phyloP scores from a whole-genome alignment of 2,797 vertebrate genomes.

The Gephyroberyx darwinii region DNA sequence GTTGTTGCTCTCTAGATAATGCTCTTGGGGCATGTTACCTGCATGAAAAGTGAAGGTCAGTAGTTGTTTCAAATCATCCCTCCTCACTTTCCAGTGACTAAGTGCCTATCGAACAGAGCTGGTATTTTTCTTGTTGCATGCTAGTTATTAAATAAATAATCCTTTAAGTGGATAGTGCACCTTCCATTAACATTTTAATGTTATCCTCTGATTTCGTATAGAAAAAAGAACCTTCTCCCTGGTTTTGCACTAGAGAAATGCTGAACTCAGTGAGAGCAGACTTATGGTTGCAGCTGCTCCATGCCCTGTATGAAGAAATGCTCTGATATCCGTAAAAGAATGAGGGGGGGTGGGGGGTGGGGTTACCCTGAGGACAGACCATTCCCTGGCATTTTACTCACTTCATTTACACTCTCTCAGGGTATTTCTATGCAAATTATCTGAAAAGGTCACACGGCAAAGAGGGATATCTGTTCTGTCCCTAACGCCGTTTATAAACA shows the following conservation, averaged over 20 bases:
- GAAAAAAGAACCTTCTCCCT: background rate
- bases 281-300: background rate
- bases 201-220: background rate
- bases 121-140: background rate
- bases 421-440: conserved; percentile 76
- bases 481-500: conserved; percentile 64
- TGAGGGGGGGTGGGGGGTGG: background rate
- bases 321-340: conserved; percentile 36
- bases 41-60: conserved; percentile 18
- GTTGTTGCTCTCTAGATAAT: conserved; percentile 26
- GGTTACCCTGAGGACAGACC: conserved; percentile 58
- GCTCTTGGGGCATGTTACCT: background rate
- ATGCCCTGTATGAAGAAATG: conserved; percentile 20
- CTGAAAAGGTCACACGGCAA: conserved; percentile 71
- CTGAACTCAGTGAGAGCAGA: background rate
- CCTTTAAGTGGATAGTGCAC: conserved; percentile 23
- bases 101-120: background rate
- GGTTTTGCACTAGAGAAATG: background rate
- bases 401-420: conserved; percentile 65
- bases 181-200: background rate
- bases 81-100: background rate
- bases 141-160: too few species aligned
- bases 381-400: conserved; percentile 74
- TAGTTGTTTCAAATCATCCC: background rate
- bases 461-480: conserved; percentile 55